These are phyloP conservation scores for Nemapogon koenigi DNA, from an alignment of 2,888 invertebrate species.

Conservation along the genomic window DNA sequence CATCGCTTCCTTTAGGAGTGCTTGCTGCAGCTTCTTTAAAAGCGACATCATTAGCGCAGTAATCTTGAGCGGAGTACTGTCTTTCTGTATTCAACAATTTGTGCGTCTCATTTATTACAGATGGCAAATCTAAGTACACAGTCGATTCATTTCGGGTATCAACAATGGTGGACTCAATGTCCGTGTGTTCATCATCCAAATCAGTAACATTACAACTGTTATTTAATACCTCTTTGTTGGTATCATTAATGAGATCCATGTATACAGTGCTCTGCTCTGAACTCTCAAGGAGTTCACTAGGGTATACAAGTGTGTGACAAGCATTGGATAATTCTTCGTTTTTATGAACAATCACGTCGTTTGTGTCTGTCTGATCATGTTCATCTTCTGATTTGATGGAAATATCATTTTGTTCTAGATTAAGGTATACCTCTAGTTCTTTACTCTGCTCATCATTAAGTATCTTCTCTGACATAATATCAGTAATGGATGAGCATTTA, in stretches of 20 bases:
- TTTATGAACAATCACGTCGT: too few relatives aligned
- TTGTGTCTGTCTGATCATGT: constrained; percentile 1
- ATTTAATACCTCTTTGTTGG: constrained; percentile 28
- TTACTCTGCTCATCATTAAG: too few relatives aligned
- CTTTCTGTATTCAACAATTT: constrained; percentile 40
- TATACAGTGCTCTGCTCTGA: constrained; percentile 33
- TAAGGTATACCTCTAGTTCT: too few relatives aligned
- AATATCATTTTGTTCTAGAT: too few relatives aligned
- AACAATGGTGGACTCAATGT: constrained; percentile 20
- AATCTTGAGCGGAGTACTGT: constrained; percentile 12
- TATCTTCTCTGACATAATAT: constrained; percentile 3
- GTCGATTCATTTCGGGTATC: constrained; percentile 39
- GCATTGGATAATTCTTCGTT: too few relatives aligned
- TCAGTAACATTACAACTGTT: constrained; percentile 25
- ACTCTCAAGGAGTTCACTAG: constrained; percentile 8
- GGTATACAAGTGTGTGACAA: constrained; percentile 8
- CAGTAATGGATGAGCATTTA: not conserved
- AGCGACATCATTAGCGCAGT: not conserved
- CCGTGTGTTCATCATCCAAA: constrained; percentile 24
- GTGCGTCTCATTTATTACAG: constrained; percentile 32
- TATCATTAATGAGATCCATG: constrained; percentile 46
- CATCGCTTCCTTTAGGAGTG: constrained; percentile 29
- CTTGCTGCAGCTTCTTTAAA: constrained; percentile 23
- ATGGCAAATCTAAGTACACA: constrained; percentile 48
- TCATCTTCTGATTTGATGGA: too few relatives aligned